Evolutionary conservation across 2,113 vertebrate genomes (phyloP).

Genomic region (Vulpes lagopus): DNA sequence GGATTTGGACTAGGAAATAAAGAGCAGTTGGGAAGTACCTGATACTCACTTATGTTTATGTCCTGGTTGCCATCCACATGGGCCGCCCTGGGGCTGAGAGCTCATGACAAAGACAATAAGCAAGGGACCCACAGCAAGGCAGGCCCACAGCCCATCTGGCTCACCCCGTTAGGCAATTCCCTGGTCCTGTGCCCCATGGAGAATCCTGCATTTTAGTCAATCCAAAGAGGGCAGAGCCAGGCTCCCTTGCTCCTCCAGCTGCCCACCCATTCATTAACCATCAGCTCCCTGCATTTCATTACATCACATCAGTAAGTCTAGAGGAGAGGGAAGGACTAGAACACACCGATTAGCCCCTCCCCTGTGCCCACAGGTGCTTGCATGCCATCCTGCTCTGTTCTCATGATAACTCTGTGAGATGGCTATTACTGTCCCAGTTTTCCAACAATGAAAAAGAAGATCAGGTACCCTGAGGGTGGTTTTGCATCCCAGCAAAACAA

Average conservation of each 20-base stretch:
- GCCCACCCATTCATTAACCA: background rate
- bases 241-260: background rate
- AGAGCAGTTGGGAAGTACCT: background rate
- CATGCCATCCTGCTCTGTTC: background rate
- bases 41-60: background rate
- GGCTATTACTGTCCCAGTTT: background rate
- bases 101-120: background rate
- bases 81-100: background rate
- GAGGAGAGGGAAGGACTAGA: background rate
- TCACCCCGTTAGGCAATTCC: background rate
- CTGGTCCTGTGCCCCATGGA: background rate
- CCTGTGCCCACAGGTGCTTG: background rate
- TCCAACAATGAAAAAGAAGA: background rate
- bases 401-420: background rate
- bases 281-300: background rate
- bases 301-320: background rate
- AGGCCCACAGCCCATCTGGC: background rate
- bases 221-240: background rate
- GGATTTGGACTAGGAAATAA: background rate
- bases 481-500: background rate
- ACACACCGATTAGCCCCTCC: too few relatives aligned
- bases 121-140: background rate
- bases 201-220: background rate
- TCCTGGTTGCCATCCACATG: background rate
- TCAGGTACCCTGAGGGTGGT: background rate